Evolutionary conservation across 2,113 vertebrate genomes (phyloP).

Genomic region (Gadus macrocephalus): DNA sequence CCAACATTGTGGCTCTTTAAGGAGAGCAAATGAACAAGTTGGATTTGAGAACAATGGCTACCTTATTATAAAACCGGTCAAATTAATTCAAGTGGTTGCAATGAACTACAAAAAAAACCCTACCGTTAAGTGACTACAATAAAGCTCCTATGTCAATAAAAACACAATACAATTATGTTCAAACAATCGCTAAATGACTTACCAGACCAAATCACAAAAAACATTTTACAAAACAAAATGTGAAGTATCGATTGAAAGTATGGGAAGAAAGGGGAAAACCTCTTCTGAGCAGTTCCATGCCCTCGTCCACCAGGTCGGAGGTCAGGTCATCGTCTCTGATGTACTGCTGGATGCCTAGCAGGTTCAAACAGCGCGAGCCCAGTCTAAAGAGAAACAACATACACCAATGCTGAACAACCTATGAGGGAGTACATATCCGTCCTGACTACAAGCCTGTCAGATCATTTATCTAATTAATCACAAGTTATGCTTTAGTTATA

Average conservation of each 20-base stretch:
- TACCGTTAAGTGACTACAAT: neutral
- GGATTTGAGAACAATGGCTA: too few species aligned
- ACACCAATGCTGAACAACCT: neutral
- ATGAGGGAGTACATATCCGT: neutral
- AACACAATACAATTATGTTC: too few species aligned
- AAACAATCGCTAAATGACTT: neutral
- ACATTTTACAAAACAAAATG: neutral
- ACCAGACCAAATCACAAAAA: neutral
- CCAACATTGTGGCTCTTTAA: too few species aligned
- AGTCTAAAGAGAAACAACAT: slow-evolving; percentile 65
- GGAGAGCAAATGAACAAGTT: too few species aligned
- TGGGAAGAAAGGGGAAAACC: slow-evolving; percentile 59
- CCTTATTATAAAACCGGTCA: too few species aligned
- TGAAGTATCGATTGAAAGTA: neutral
- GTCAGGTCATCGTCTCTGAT: slow-evolving; percentile 88
- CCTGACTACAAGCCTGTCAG: too few species aligned
- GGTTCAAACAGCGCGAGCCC: slow-evolving; percentile 89
- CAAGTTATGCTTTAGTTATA: too few species aligned
- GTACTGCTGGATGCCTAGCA: slow-evolving; percentile 90
- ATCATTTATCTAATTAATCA: too few species aligned
- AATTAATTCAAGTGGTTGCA: too few species aligned
- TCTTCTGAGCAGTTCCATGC: slow-evolving; percentile 85
- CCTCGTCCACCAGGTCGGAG: slow-evolving; percentile 90
- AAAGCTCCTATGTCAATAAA: neutral
- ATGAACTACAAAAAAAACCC: too few species aligned